Percentiles rank a stretch among this genome's conserved stretches.
Conservation (phyloP, 2,888 invertebrate genomes). For the Chymomyza fuscimana region DNA sequence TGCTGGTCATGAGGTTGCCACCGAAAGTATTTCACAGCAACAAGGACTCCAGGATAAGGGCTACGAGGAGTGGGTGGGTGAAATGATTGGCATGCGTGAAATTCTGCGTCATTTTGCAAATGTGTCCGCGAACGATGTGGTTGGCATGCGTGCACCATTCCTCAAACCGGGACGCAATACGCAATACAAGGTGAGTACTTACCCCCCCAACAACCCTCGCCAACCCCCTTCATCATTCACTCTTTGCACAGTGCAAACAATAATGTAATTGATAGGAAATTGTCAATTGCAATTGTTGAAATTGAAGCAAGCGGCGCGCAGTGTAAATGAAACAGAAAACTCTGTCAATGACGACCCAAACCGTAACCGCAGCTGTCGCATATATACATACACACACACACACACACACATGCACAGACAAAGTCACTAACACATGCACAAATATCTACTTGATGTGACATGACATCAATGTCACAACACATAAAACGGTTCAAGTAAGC, state of each 20-base stretch:
- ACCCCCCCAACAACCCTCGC: not conserved
- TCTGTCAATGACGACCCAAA: not conserved
- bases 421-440: not conserved
- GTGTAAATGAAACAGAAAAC: constrained; percentile 6
- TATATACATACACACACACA: constrained; percentile 14
- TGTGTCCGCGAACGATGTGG: constrained; percentile 89
- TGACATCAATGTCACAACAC: constrained; percentile 62
- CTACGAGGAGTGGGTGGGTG: constrained; percentile 95
- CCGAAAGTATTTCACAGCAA: constrained; percentile 85
- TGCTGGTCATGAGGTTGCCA: constrained; percentile 91
- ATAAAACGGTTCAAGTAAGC: constrained; percentile 38
- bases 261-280: constrained; percentile 5
- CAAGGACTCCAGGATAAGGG: constrained; percentile 93
- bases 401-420: constrained; percentile 12
- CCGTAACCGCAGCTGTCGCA: constrained; percentile 9
- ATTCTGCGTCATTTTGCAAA: constrained; percentile 91
- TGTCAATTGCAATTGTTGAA: constrained; percentile 7
- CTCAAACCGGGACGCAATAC: constrained; percentile 95
- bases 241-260: not conserved
- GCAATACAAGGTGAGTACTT: constrained; percentile 88
- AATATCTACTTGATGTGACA: constrained; percentile 54
- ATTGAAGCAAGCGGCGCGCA: not conserved
- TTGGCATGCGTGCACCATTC: constrained; percentile 93
- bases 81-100: constrained; percentile 96
- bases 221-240: not conserved